Conservation (phyloP, 2,797 vertebrate species). For the Chelmon rostratus region DNA sequence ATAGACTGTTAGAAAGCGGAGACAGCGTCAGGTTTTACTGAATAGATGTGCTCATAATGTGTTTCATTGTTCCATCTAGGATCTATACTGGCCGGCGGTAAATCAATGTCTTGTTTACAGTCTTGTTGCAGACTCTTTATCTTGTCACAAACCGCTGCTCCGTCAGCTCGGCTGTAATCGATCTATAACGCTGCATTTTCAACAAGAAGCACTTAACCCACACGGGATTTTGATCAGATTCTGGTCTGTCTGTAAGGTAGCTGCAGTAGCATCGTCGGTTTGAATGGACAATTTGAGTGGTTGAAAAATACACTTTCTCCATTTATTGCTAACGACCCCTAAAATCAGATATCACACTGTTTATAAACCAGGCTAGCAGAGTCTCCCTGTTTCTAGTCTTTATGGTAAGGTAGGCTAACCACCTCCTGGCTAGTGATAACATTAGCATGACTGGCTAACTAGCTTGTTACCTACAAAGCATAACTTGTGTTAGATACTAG, state of each 20-base stretch:
- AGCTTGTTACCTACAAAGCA: too few species aligned
- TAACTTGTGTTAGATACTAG: too few species aligned
- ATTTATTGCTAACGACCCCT: too few species aligned
- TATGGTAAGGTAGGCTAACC: too few species aligned
- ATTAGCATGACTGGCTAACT: too few species aligned
- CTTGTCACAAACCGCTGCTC: constrained; percentile 62
- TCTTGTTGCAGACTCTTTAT: constrained; percentile 57
- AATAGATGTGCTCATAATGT: constrained; percentile 59
- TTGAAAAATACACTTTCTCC: neutral
- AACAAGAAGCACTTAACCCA: neutral
- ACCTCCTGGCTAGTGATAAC: too few species aligned
- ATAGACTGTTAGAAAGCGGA: constrained; percentile 31
- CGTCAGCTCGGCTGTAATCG: constrained; percentile 11
- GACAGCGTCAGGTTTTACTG: constrained; percentile 43
- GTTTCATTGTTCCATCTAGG: constrained; percentile 29
- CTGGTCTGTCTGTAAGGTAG: neutral
- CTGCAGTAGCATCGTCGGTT: neutral
- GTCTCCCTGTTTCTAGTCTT: too few species aligned
- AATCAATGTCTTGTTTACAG: constrained; percentile 70
- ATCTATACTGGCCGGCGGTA: constrained; percentile 51
- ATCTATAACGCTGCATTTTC: constrained; percentile 17
- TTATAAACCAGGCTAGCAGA: too few species aligned
- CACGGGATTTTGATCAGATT: neutral
- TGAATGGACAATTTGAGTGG: neutral
- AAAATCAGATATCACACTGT: too few species aligned